Percentiles rank a stretch among this genome's conserved stretches.
phyloP scores from a whole-genome alignment of 2,888 invertebrate genomes.

The Eristalis arbustorum region DNA sequence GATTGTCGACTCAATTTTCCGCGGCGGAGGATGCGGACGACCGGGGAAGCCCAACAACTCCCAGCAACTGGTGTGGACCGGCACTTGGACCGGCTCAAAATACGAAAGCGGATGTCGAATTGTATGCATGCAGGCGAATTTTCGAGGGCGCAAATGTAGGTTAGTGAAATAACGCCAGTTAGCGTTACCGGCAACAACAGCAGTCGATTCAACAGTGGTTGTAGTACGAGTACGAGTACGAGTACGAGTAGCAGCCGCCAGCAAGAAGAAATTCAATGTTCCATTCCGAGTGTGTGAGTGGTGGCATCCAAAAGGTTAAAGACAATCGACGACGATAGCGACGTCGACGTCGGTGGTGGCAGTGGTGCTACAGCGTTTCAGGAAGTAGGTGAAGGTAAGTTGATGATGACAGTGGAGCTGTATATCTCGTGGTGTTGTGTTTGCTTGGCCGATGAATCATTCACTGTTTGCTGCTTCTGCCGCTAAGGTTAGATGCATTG shows the following conservation, averaged over 20 bases:
- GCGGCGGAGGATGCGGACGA: constrained; percentile 9
- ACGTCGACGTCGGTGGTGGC: constrained; percentile 19
- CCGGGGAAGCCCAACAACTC: constrained; percentile 43
- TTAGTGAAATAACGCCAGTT: constrained; percentile 64
- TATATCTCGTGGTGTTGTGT: constrained; percentile 39
- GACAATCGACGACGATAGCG: constrained; percentile 41
- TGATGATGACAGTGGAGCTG: constrained; percentile 65
- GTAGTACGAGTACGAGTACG: no score
- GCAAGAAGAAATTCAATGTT: constrained; percentile 62
- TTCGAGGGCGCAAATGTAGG: constrained; percentile 70
- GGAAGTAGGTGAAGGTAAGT: constrained; percentile 73
- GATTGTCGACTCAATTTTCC: constrained; percentile 22
- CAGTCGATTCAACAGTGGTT: background rate
- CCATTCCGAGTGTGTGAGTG: constrained; percentile 25
- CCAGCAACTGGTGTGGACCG: constrained; percentile 31
- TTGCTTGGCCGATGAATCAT: constrained; percentile 52
- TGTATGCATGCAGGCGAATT: constrained; percentile 67
- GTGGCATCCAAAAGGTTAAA: constrained; percentile 64
- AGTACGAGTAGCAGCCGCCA: constrained; percentile 8
- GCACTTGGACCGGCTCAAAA: constrained; percentile 63
- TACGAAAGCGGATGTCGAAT: constrained; percentile 68
- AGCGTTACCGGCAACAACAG: background rate
- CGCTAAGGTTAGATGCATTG: constrained; percentile 48
- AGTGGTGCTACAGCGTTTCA: constrained; percentile 51
- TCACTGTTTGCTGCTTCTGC: constrained; percentile 9